phyloP scores from a whole-genome alignment of 2,797 vertebrate species.

The Craterocephalus amniculus region DNA sequence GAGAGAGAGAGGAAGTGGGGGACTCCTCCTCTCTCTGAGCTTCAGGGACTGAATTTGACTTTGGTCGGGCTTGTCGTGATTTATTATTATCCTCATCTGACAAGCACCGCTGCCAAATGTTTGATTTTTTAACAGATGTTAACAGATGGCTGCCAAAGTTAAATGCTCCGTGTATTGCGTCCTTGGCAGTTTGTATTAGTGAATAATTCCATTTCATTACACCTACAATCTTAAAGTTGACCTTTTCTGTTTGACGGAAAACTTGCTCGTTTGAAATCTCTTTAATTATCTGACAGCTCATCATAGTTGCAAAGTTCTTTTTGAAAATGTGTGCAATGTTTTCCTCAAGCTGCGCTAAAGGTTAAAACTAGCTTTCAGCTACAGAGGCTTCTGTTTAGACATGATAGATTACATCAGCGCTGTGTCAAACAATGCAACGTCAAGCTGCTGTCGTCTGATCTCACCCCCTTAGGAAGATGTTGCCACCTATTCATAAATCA shows the following conservation, averaged over 20 bases:
- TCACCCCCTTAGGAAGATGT: too few species aligned
- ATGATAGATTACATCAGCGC: too few species aligned
- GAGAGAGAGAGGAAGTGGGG: not conserved
- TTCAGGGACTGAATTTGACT: slow-evolving; percentile 51
- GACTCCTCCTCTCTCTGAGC: slow-evolving; percentile 14
- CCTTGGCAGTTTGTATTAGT: slow-evolving; percentile 2
- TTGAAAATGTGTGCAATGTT: too few species aligned
- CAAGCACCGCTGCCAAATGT: slow-evolving; percentile 4
- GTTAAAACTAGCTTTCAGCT: too few species aligned
- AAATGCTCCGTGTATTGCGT: not conserved
- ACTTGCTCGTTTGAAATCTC: slow-evolving; percentile 3
- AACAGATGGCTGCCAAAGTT: not conserved
- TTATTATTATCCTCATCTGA: slow-evolving; percentile 45
- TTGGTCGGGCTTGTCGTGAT: slow-evolving; percentile 30
- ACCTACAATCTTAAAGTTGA: slow-evolving; percentile 1
- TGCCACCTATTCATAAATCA: too few species aligned
- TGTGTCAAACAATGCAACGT: too few species aligned
- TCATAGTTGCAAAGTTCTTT: too few species aligned
- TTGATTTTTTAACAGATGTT: not conserved
- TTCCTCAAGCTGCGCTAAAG: too few species aligned
- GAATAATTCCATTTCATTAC: slow-evolving; percentile 9
- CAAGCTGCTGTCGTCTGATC: too few species aligned
- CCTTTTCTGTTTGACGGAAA: too few species aligned
- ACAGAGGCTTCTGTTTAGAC: too few species aligned
- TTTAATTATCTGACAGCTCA: too few species aligned